Base-by-base conservation (phyloP, 1,140 invertebrate species). In the Vanessa atalanta region DNA sequence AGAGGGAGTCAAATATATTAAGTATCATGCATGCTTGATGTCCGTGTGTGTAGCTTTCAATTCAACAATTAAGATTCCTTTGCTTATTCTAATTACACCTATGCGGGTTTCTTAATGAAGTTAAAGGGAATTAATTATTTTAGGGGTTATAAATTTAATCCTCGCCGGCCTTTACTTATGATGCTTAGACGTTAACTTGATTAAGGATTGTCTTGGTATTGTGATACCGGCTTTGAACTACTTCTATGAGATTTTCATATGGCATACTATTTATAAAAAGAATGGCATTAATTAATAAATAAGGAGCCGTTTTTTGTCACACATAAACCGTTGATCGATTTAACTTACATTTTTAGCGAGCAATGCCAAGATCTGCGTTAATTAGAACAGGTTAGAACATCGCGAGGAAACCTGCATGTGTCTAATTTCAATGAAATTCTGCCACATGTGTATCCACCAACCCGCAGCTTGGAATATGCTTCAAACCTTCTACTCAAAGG, bases 121-220 rank as follows among this genome's bases (percentile, higher is more conserved):
- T 90, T 90, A 89, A 92, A 87, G 89, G 89, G 87, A 92, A 92
- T 91, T 91, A 89, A 92, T 91, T 91, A 91, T 91, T 89, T 88
- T 84, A 88, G 87, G 88, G 84, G 80, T 83, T 83, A 90, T 91
- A 90, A 91, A 91, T 91, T 90, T 90, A 90, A 91, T 88, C 85
- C 82, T 75, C 81, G 67, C 80, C 82, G 84, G 83, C 88, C 85
- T 88, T 88, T 88, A 86, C 87, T 87, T 89, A 89, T 88, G 88
- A 90, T 82, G 83, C 83, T 79, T 81, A 74, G 80, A 85, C 83
- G 80, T 82, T 84, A 81, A 83, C 80, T 86, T 87, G 82, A 87
- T 87, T 88, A 84, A 71, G 74, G 70, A 73, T 80, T 83, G 84
- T 88, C 87, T 84, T 83, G 80, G 76, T 81, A 79, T 73, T 51